phyloP scores from a whole-genome alignment of 2,113 vertebrate genomes.

The Sorex araneus region DNA sequence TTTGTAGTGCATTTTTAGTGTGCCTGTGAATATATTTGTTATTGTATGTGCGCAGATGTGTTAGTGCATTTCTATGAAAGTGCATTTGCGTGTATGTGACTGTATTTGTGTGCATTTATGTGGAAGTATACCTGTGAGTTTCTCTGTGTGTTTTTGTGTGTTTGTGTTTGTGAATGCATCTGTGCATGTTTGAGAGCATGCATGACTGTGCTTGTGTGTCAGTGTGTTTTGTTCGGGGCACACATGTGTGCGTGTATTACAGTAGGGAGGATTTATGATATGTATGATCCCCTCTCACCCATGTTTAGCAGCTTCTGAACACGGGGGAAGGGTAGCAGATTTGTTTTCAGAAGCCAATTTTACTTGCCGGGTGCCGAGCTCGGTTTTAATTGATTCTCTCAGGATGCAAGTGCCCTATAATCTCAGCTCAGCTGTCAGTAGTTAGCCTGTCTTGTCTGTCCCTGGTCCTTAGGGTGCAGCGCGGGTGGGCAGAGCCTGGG shows the following conservation, averaged over 20 bases:
- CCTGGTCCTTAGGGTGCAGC: neutral
- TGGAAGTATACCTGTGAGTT: too few species aligned
- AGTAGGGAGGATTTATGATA: slow-evolving; percentile 34
- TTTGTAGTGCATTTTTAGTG: too few species aligned
- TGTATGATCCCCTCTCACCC: neutral
- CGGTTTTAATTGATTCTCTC: slow-evolving; percentile 77
- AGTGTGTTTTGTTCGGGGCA: neutral
- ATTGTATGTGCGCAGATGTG: too few species aligned
- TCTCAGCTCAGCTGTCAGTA: slow-evolving; percentile 58
- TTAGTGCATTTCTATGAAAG: too few species aligned
- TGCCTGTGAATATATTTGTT: too few species aligned
- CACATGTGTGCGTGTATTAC: rapidly evolving
- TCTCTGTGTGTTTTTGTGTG: too few species aligned
- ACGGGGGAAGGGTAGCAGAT: neutral
- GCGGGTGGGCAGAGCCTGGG: neutral
- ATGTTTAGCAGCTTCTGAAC: slow-evolving; percentile 41
- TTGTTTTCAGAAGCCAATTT: slow-evolving; percentile 72
- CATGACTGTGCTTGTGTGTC: neutral
- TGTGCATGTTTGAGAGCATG: too few species aligned
- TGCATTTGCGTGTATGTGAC: too few species aligned
- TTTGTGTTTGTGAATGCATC: neutral
- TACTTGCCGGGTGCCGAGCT: slow-evolving; percentile 69
- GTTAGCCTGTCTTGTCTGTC: slow-evolving; percentile 40
- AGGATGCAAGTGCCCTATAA: slow-evolving; percentile 67
- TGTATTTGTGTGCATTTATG: too few species aligned